Evolutionary conservation across 2,797 vertebrate genomes (phyloP), one percentile per base, ranked within the genome.

Genomic region (Poliocrania exsul): DNA sequence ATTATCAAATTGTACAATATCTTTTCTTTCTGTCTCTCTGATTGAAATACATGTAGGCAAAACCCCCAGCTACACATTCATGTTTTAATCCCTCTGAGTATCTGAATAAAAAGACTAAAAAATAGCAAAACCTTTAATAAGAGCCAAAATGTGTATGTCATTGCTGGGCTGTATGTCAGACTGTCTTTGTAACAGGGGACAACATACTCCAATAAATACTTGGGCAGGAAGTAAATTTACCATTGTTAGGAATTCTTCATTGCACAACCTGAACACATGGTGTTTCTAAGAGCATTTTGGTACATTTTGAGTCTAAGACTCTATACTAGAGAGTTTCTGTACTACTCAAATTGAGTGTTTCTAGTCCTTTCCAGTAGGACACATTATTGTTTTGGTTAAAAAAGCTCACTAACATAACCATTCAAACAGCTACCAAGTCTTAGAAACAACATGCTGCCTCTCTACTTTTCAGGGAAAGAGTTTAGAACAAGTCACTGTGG

Each of bases 121-220:
- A 29, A 29, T 14, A 56, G 74, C 12, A 7, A 66, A 37, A 60
- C 37, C 8, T 57, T 85, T 37, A 49, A 33, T 31, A 69, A 65
- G 13, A 47, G 10, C 8, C 17, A 65, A 74, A 84, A 37, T 13
- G 5, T 26, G 4, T 40, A 5, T 60, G 10, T 5, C 8, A 5
- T 7, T 82, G 16, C 5, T 56, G 37, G 15, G 16, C 26, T 62
- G 9, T n/a, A 47, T 23, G 40, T 53, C 40, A 44, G n/a, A 42
- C 9, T 50, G 54, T 17, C 14, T 58, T 51, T 65, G 26, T 26
- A 64, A 42, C 2, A 51, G 20, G 54, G 18, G 14, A 40, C 40
- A 26, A 35, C 25, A 46, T 11, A 31, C 6, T 64, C 5, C 0
- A 0, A 65, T 13, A 73, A 58, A 58, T 54, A 24, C 13, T n/a